Evolutionary conservation across 2,888 invertebrate species (phyloP).

Genomic region (Pristionchus arcanus): DNA sequence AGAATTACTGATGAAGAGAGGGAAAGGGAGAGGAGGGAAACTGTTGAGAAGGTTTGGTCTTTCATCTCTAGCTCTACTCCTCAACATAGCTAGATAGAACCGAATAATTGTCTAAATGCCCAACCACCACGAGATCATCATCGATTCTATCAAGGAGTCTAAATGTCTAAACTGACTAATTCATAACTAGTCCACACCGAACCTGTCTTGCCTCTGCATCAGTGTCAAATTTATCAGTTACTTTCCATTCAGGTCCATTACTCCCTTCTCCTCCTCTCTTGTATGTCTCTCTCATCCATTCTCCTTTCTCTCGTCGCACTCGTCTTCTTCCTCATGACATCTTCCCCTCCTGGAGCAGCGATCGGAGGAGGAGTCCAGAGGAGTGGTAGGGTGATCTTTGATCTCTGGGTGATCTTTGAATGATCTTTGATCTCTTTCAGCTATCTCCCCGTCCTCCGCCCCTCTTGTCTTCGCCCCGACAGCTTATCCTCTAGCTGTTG

Average conservation of each 20-base stretch:
- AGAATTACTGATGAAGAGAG: not conserved
- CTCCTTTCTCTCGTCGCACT: constrained; percentile 60
- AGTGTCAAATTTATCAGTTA: no score
- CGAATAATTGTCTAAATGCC: no score
- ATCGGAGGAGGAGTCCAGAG: not conserved
- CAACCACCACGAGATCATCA: no score
- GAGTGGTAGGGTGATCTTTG: not conserved
- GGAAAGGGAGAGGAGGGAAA: constrained; percentile 15
- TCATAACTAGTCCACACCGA: no score
- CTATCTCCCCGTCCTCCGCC: not conserved
- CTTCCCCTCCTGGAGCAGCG: not conserved
- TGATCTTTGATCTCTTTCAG: constrained; percentile 8
- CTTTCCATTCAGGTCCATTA: constrained; percentile 58
- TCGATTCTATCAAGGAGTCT: no score
- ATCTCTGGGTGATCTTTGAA: not conserved
- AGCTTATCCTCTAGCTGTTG: not conserved
- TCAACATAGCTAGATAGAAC: not conserved
- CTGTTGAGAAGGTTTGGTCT: not conserved
- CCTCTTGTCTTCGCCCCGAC: constrained; percentile 20
- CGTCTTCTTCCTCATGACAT: constrained; percentile 16
- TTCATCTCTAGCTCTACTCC: not conserved
- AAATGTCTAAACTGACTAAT: no score
- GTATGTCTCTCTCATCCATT: constrained; percentile 61
- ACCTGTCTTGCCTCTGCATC: no score
- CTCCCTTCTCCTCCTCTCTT: constrained; percentile 59